A percentile compares a stretch with the other conserved stretches of the same genome.
Conservation (phyloP, 2,888 invertebrate genomes). For the Acrocyrtus sp. region DNA sequence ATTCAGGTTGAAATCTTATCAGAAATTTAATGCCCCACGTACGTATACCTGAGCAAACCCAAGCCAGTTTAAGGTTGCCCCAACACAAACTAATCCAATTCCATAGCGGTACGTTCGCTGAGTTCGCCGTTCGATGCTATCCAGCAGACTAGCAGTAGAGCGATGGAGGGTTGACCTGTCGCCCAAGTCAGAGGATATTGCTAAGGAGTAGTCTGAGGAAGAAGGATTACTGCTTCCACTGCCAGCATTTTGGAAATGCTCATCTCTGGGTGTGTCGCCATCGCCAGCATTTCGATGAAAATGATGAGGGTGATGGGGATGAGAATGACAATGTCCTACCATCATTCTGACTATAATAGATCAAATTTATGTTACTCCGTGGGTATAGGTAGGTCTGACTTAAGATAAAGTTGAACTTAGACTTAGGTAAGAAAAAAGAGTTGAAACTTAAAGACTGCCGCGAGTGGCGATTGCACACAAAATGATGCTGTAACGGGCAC, state of each 20-base stretch:
- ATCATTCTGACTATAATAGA: constrained; percentile 36
- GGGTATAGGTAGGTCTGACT: neutral
- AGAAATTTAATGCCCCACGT: neutral
- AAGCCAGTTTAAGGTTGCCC: constrained; percentile 79
- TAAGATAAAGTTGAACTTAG: too few species aligned
- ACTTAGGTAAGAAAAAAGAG: too few species aligned
- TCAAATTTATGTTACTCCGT: neutral
- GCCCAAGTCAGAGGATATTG: constrained; percentile 26
- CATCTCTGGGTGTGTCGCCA: constrained; percentile 8
- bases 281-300: constrained; percentile 21
- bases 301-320: constrained; percentile 22
- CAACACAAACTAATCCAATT: constrained; percentile 77
- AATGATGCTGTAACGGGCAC: too few species aligned
- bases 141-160: constrained; percentile 57
- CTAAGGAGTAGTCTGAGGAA: constrained; percentile 29
- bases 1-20: neutral
- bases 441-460: too few species aligned
- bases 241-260: constrained; percentile 16
- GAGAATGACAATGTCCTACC: constrained; percentile 49
- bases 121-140: constrained; percentile 60
- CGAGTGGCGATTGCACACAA: too few species aligned
- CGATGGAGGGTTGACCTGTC: constrained; percentile 30
- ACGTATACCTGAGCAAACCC: constrained; percentile 73
- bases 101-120: constrained; percentile 80
- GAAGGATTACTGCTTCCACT: neutral